Conservation (phyloP, 2,797 vertebrate species). For the Crax fasciolata region DNA sequence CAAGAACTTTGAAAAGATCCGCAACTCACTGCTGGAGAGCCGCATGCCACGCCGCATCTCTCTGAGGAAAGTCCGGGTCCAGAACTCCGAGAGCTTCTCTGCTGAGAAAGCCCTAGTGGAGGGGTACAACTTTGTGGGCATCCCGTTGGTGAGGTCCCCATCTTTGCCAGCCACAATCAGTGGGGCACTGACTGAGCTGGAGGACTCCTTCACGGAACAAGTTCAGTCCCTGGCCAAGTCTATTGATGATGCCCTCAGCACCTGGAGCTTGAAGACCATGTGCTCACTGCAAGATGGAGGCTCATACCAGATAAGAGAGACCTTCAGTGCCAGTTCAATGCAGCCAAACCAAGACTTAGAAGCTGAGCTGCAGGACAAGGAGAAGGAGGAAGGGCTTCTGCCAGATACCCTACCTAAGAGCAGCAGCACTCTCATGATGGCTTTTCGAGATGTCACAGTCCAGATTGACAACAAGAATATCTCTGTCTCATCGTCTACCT, state of each 20-base stretch:
- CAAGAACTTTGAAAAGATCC: constrained; percentile 99
- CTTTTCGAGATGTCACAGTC: constrained; percentile 96
- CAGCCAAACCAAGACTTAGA: constrained; percentile 81
- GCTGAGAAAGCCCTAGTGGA: constrained; percentile 94
- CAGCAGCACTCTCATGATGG: constrained; percentile 97
- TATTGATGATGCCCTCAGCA: constrained; percentile 96
- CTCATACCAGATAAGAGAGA: constrained; percentile 93
- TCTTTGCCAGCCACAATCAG: constrained; percentile 91
- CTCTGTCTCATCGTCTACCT: constrained; percentile 94
- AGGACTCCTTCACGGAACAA: constrained; percentile 98
- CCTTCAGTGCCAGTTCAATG: constrained; percentile 85
- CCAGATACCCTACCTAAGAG: constrained; percentile 90
- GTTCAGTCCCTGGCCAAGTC: constrained; percentile 97
- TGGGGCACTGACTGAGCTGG: constrained; percentile 93
- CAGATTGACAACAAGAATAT: constrained; percentile 98
- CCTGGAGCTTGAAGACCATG: constrained; percentile 97
- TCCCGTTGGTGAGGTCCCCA: constrained; percentile 92
- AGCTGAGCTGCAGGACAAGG: constrained; percentile 84
- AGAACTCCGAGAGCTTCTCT: constrained; percentile 91
- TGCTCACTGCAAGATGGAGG: constrained; percentile 92
- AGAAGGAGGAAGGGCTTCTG: constrained; percentile 85
- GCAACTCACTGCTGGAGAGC: constrained; percentile 96
- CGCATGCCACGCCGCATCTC: constrained; percentile 96
- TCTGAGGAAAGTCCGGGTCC: constrained; percentile 91
- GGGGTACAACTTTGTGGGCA: constrained; percentile 91